These are phyloP conservation scores for Cephus runcator DNA, from an alignment of 2,888 invertebrate species.

Conservation along the genomic window DNA sequence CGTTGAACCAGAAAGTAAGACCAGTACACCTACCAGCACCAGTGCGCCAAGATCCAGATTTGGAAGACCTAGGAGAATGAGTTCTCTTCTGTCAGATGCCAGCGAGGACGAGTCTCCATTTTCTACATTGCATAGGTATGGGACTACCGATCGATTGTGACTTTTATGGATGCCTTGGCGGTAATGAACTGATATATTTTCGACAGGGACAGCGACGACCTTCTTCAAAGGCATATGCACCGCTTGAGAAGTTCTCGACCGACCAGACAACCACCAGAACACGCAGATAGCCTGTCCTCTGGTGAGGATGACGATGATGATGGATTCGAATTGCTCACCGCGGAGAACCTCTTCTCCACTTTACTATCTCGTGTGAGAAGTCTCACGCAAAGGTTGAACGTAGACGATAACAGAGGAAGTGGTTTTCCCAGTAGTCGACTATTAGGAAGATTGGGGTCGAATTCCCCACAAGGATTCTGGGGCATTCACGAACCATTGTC, in stretches of 20 bases:
- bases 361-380: constrained; percentile 86
- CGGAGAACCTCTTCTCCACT: constrained; percentile 90
- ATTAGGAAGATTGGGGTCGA: constrained; percentile 66
- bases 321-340: constrained; percentile 90
- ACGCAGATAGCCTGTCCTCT: constrained; percentile 88
- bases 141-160: background rate
- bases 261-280: constrained; percentile 71
- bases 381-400: constrained; percentile 84
- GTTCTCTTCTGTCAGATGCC: constrained; percentile 68
- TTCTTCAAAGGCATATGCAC: constrained; percentile 60
- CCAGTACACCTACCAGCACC: constrained; percentile 69
- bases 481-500: constrained; percentile 66
- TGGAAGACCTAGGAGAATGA: constrained; percentile 74
- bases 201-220: constrained; percentile 55
- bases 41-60: constrained; percentile 66
- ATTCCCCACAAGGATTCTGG: constrained; percentile 65
- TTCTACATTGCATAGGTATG: constrained; percentile 68
- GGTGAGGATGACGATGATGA: constrained; percentile 90
- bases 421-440: constrained; percentile 74
- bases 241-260: constrained; percentile 75
- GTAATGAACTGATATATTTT: background rate
- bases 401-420: constrained; percentile 78
- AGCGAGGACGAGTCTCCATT: constrained; percentile 71
- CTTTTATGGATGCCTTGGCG: background rate
- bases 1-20: constrained; percentile 78